phyloP scores from a whole-genome alignment of 2,797 vertebrate genomes.

The Enteromius paludinosus region DNA sequence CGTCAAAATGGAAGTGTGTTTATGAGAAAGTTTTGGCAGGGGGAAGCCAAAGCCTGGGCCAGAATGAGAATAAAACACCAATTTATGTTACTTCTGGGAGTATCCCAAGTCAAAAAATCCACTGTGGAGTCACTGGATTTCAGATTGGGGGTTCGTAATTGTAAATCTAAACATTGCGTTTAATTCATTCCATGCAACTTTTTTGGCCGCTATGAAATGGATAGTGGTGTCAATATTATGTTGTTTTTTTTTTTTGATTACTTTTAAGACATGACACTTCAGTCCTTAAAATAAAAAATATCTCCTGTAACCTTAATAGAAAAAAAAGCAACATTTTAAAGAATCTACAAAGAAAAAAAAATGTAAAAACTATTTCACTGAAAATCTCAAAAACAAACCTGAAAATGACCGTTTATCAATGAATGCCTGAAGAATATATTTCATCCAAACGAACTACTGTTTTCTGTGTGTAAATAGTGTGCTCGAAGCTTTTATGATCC shows the following conservation, averaged over 20 bases:
- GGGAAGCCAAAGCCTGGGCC: constrained; percentile 69
- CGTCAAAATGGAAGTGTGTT: constrained; percentile 67
- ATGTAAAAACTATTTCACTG: not conserved
- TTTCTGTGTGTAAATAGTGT: constrained; percentile 11
- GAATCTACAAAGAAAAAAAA: not conserved
- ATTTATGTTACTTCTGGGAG: constrained; percentile 77
- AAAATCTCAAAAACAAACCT: not conserved
- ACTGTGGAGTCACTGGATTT: constrained; percentile 59
- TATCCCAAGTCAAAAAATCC: constrained; percentile 74
- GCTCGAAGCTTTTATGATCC: constrained; percentile 51
- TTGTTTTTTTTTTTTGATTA: no score
- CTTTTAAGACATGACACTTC: not conserved
- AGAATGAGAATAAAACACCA: constrained; percentile 74
- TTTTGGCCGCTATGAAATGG: not conserved
- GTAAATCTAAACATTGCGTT: constrained; percentile 18
- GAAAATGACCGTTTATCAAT: constrained; percentile 33
- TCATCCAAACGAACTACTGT: constrained; percentile 15
- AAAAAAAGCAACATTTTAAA: not conserved
- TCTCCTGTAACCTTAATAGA: no score
- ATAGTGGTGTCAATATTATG: not conserved
- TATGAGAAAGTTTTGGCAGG: constrained; percentile 77
- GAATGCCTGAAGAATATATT: constrained; percentile 30
- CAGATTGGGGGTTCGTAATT: constrained; percentile 16
- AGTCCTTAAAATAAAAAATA: no score
- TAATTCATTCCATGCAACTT: constrained; percentile 16